Conservation (phyloP, 1,140 invertebrate species). For the Teleogryllus occipitalis region DNA sequence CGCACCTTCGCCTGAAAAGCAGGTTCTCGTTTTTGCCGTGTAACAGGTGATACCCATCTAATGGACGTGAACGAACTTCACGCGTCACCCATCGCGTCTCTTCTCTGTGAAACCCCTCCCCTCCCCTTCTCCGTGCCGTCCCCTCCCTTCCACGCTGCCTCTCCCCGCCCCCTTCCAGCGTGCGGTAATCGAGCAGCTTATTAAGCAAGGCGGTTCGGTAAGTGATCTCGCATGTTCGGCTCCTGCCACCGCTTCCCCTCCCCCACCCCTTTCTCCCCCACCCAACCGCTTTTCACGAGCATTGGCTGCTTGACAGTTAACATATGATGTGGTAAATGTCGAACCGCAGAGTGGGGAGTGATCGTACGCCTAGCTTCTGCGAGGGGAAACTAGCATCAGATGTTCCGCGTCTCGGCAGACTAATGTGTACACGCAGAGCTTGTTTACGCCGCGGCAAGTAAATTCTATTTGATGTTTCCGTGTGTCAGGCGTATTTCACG, state of each 20-base stretch:
- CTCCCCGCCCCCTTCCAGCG: not conserved
- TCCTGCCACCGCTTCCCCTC: not conserved
- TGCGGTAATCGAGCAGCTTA: not conserved
- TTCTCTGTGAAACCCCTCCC: not conserved
- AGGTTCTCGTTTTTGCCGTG: not conserved
- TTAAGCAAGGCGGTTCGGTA: not conserved
- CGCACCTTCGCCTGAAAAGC: not conserved
- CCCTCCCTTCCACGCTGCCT: too few relatives aligned
- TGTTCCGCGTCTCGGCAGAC: too few relatives aligned
- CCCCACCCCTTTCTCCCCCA: not conserved
- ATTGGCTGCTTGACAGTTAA: not conserved
- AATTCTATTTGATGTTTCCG: too few relatives aligned
- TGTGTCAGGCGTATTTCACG: too few relatives aligned
- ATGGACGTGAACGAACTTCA: not conserved
- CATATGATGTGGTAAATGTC: not conserved
- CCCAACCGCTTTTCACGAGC: too few relatives aligned
- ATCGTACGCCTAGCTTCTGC: too few relatives aligned
- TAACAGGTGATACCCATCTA: not conserved
- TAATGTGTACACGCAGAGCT: too few relatives aligned
- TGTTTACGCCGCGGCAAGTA: too few relatives aligned
- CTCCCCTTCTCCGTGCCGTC: too few relatives aligned
- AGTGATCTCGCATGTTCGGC: not conserved
- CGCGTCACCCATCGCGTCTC: not conserved
- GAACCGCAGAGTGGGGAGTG: too few relatives aligned
- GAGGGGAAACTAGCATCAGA: too few relatives aligned